phyloP scores from a whole-genome alignment of 35 echinoderm and acorn worm species.

The Amphiura filiformis region DNA sequence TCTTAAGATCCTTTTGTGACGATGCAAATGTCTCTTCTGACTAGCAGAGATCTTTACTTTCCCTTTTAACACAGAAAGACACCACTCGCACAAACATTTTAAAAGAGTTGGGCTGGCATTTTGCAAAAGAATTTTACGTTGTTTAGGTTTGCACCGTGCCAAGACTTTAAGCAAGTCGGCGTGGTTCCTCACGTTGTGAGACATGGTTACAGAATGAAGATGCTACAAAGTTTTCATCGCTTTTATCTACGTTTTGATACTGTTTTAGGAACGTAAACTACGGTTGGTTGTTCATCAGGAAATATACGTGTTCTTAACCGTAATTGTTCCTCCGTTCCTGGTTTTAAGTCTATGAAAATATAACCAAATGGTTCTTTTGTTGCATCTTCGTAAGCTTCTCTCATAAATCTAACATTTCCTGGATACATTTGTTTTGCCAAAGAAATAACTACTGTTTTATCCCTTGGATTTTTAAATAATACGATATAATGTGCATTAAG shows the following conservation, averaged over 20 bases:
- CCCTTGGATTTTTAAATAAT: conserved; percentile 76
- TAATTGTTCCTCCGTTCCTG: background rate
- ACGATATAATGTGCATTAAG: conserved; percentile 57
- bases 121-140: conserved; percentile 9
- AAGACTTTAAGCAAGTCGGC: conserved; percentile 21
- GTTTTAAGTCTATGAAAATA: conserved; percentile 59
- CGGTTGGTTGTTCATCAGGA: conserved; percentile 26
- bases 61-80: conserved; percentile 18
- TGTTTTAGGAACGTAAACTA: conserved; percentile 19
- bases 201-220: conserved; percentile 39
- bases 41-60: conserved; percentile 30
- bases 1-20: conserved; percentile 13
- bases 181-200: conserved; percentile 11
- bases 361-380: conserved; percentile 53
- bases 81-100: conserved; percentile 18
- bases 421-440: conserved; percentile 68
- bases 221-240: too few relatives aligned
- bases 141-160: background rate
- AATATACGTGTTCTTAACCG: conserved; percentile 39
- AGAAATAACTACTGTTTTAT: conserved; percentile 42
- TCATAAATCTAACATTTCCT: conserved; percentile 42
- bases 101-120: background rate
- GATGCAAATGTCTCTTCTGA: conserved; percentile 18
- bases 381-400: conserved; percentile 49
- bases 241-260: too few relatives aligned